Conservation (phyloP, 2,888 invertebrate genomes). For the Xestia rhomboidea region DNA sequence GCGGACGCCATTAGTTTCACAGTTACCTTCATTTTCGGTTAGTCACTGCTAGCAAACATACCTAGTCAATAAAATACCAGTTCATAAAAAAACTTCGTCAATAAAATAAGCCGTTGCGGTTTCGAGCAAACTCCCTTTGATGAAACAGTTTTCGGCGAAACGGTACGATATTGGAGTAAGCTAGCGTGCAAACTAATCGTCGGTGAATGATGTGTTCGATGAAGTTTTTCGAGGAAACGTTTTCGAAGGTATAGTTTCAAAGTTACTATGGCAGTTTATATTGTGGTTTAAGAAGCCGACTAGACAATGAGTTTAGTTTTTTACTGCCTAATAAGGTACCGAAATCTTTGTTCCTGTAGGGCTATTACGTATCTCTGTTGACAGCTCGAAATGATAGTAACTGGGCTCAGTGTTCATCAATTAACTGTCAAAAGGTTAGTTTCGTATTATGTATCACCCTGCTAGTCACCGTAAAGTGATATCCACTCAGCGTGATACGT, state of each 20-base stretch:
- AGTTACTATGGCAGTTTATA: neutral
- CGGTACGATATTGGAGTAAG: constrained; percentile 43
- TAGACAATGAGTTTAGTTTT: neutral
- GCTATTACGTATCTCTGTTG: too few relatives aligned
- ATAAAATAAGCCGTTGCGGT: constrained; percentile 4
- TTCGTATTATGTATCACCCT: too few relatives aligned
- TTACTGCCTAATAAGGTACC: neutral
- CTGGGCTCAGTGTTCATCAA: too few relatives aligned
- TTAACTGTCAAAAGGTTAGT: too few relatives aligned
- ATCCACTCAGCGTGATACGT: too few relatives aligned
- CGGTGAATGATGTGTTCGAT: constrained; percentile 11
- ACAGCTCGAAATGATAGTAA: too few relatives aligned
- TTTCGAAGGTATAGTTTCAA: neutral
- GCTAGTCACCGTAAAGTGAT: too few relatives aligned
- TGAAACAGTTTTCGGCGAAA: constrained; percentile 14
- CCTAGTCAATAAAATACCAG: constrained; percentile 8
- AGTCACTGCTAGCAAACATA: neutral
- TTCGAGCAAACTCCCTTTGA: constrained; percentile 1
- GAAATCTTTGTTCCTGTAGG: too few relatives aligned
- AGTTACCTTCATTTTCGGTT: neutral
- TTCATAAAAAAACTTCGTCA: constrained; percentile 28
- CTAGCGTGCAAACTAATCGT: constrained; percentile 34
- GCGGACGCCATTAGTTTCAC: neutral
- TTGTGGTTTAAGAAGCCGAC: neutral
- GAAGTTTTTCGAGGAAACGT: constrained; percentile 7